These are phyloP conservation scores for Ifrita kowaldi DNA, from an alignment of 2,113 vertebrate species.

Conservation along the genomic window DNA sequence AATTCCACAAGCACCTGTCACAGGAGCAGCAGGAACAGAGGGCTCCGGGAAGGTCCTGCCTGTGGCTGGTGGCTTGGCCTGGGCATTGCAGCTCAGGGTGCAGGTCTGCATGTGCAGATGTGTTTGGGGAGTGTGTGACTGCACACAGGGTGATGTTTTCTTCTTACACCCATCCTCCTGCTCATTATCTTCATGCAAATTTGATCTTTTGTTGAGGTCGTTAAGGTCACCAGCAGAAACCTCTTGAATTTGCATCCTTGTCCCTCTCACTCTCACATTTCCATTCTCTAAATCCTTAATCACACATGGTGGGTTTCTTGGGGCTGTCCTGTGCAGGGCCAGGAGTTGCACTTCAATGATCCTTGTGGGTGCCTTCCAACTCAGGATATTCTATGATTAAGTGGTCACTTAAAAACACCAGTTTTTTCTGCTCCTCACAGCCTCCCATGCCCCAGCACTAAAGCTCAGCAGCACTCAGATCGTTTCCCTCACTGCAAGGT, in stretches of 20 bases:
- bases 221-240: background rate
- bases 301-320: background rate
- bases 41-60: background rate
- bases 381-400: background rate
- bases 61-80: background rate
- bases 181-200: background rate
- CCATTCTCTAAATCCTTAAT: background rate
- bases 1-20: background rate
- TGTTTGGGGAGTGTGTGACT: background rate
- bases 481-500: rapidly evolving
- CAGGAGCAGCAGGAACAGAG: background rate
- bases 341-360: background rate
- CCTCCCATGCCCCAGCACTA: background rate
- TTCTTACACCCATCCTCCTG: background rate
- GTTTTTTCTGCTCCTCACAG: background rate
- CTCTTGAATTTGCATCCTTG: background rate
- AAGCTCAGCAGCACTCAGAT: background rate
- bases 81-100: background rate
- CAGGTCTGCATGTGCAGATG: background rate
- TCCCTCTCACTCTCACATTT: background rate
- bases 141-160: background rate
- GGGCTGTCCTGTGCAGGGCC: background rate
- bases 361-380: background rate
- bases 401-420: background rate
- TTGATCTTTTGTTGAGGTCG: background rate